Evolutionary conservation across 2,888 invertebrate genomes (phyloP).

Genomic region (Blastobasis lacticolella): DNA sequence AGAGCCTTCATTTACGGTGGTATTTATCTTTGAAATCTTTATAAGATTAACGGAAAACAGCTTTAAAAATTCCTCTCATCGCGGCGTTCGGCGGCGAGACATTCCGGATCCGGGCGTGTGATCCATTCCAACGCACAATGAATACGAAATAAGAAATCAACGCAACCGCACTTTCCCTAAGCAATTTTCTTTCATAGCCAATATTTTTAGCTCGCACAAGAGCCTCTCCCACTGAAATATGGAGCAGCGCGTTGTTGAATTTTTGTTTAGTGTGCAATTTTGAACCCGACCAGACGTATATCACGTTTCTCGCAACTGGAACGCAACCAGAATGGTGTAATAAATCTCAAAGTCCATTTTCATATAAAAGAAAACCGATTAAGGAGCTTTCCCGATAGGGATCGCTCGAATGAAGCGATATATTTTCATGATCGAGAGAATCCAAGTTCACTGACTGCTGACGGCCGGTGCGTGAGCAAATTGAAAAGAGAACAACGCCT

Average conservation of each 20-base stretch:
- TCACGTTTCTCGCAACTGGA: slow-evolving; percentile 54
- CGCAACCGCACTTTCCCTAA: slow-evolving; percentile 56
- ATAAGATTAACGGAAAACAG: neutral
- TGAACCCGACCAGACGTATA: slow-evolving; percentile 52
- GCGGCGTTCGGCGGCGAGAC: slow-evolving; percentile 25
- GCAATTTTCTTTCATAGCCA: slow-evolving; percentile 63
- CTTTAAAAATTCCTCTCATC: slow-evolving; percentile 24
- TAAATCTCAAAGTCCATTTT: slow-evolving; percentile 72
- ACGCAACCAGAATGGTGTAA: slow-evolving; percentile 62
- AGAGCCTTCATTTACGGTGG: too few species aligned
- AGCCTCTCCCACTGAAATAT: slow-evolving; percentile 50
- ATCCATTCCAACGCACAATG: slow-evolving; percentile 62
- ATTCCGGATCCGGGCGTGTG: slow-evolving; percentile 38
- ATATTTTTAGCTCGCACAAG: slow-evolving; percentile 49
- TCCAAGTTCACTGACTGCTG: slow-evolving; percentile 65
- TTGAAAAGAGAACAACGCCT: slow-evolving; percentile 49
- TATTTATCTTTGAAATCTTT: too few species aligned
- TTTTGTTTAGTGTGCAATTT: slow-evolving; percentile 66
- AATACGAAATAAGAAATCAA: slow-evolving; percentile 69
- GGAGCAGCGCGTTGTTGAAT: slow-evolving; percentile 53
- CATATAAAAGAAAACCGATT: slow-evolving; percentile 74
- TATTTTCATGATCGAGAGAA: slow-evolving; percentile 72
- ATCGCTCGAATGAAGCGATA: slow-evolving; percentile 71
- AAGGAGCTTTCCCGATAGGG: slow-evolving; percentile 70
- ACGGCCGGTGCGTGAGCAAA: slow-evolving; percentile 65